Conservation (phyloP, 2,797 vertebrate genomes). For the Rhincodon typus region DNA sequence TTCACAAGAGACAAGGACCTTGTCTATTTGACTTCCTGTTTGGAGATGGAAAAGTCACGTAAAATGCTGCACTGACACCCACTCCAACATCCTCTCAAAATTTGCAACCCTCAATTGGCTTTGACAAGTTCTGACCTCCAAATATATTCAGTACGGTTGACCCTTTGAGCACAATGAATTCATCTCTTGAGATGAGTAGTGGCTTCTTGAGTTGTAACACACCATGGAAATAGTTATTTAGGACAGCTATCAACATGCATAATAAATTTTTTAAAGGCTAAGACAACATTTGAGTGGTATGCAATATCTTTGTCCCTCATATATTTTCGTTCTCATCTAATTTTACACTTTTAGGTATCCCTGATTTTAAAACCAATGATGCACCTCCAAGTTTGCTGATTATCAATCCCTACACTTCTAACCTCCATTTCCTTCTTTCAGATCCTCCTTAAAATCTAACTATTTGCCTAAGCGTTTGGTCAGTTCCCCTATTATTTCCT, state of each 20-base stretch:
- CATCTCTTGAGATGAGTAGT: background rate
- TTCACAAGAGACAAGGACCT: background rate
- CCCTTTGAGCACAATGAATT: background rate
- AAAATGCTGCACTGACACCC: background rate
- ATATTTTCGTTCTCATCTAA: background rate
- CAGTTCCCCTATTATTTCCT: background rate
- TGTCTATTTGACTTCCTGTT: background rate
- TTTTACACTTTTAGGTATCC: background rate
- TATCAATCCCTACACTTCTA: background rate
- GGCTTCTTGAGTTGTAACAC: background rate
- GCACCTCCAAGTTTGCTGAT: background rate
- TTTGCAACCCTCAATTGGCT: conserved; percentile 5
- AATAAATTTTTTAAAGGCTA: background rate
- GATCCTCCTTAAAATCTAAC: background rate
- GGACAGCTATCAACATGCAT: background rate
- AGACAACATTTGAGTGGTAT: background rate
- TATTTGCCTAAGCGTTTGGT: background rate
- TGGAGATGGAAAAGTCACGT: background rate
- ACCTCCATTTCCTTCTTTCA: background rate
- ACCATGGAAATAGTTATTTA: background rate
- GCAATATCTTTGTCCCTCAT: background rate
- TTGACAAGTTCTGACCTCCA: background rate
- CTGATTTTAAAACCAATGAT: background rate
- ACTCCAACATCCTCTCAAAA: background rate
- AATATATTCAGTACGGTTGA: background rate